These are phyloP conservation scores for Pandemis corylana DNA, from an alignment of 2,888 invertebrate species.

Conservation along the genomic window DNA sequence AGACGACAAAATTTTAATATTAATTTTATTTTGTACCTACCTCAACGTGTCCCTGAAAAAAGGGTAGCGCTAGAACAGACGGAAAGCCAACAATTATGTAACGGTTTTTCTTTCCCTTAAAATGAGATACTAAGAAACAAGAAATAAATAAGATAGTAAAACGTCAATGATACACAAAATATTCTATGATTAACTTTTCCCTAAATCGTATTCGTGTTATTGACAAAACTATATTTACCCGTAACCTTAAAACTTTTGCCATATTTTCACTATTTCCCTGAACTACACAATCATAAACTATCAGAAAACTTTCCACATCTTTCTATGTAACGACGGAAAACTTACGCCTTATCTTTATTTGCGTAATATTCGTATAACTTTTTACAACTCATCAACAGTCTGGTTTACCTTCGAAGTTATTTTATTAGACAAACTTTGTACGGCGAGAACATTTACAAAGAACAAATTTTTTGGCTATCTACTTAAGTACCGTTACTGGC, in stretches of 20 bases:
- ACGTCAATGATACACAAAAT: neutral
- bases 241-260: neutral
- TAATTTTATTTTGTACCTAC: too few species aligned
- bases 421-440: conserved; percentile 1
- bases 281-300: neutral
- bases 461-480: neutral
- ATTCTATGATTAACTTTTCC: neutral
- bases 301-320: conserved; percentile 1
- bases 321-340: neutral
- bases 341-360: conserved; percentile 2
- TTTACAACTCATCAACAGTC: neutral
- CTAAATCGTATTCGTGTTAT: neutral
- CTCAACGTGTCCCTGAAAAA: too few species aligned
- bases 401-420: neutral
- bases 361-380: neutral
- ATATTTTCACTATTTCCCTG: conserved; percentile 4
- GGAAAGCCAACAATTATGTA: too few species aligned
- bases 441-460: neutral
- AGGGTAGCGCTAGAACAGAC: too few species aligned
- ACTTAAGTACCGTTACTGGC: neutral
- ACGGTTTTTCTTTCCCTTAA: too few species aligned
- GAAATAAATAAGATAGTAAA: too few species aligned
- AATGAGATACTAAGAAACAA: too few species aligned
- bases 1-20: too few species aligned
- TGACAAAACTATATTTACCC: neutral